A percentile compares a stretch with the other conserved stretches of the same genome.
phyloP scores from a whole-genome alignment of 2,113 vertebrate genomes.

The Edolisoma coerulescens region DNA sequence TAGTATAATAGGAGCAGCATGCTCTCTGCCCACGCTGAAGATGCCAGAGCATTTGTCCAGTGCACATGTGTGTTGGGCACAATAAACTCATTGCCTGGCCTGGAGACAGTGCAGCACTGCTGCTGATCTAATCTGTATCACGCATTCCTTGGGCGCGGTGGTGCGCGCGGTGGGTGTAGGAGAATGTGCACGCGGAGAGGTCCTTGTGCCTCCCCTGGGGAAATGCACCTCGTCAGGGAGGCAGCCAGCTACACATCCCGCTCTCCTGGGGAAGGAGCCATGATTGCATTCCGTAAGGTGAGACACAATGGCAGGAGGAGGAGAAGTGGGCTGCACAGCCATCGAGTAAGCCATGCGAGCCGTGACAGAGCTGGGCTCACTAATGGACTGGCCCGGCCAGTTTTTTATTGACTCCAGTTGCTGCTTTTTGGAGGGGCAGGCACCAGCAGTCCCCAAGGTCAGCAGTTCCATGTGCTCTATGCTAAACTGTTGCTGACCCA shows the following conservation, averaged over 20 bases:
- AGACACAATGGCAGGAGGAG: background rate
- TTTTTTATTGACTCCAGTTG: constrained; percentile 80
- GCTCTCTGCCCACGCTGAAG: constrained; percentile 76
- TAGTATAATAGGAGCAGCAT: constrained; percentile 76
- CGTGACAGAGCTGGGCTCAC: constrained; percentile 25
- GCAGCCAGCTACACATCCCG: background rate
- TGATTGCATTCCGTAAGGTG: background rate
- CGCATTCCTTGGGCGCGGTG: background rate
- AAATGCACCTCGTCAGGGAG: background rate
- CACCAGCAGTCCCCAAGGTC: constrained; percentile 68
- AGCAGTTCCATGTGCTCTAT: constrained; percentile 71
- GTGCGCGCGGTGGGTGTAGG: background rate
- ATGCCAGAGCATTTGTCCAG: constrained; percentile 81
- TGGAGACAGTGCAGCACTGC: constrained; percentile 43
- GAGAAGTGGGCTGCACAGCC: background rate
- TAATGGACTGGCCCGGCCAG: constrained; percentile 61
- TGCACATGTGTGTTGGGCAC: constrained; percentile 78
- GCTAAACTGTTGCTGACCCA: constrained; percentile 81
- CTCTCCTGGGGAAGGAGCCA: background rate
- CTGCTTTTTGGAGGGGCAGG: constrained; percentile 70
- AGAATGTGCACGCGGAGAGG: background rate
- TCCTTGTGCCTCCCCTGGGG: background rate
- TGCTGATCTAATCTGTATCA: constrained; percentile 24
- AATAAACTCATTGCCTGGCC: constrained; percentile 64
- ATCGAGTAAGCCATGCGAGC: background rate